Conservation (phyloP, 2,113 vertebrate species). For the Anoplopoma fimbria region DNA sequence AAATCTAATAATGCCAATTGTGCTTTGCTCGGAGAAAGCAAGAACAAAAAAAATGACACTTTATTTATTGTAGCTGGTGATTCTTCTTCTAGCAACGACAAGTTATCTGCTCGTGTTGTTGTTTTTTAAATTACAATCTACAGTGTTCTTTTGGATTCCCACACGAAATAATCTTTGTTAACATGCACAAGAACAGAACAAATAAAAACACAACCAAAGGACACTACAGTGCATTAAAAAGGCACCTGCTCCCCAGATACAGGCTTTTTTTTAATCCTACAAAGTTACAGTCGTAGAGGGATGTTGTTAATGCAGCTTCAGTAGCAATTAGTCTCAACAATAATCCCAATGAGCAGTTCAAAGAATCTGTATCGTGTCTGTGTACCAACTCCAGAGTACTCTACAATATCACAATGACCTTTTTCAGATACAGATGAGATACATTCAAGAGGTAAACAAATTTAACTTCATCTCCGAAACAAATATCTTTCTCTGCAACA, state of each 20-base stretch:
- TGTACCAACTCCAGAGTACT: slow-evolving; percentile 38
- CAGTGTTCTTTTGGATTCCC: slow-evolving; percentile 50
- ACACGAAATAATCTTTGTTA: slow-evolving; percentile 51
- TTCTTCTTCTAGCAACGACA: slow-evolving; percentile 56
- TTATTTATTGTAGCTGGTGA: slow-evolving; percentile 73
- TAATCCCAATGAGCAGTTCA: slow-evolving; percentile 36
- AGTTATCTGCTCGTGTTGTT: slow-evolving; percentile 39
- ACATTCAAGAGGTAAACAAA: slow-evolving; percentile 75
- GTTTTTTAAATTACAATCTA: slow-evolving; percentile 54
- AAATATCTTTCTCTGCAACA: slow-evolving; percentile 41
- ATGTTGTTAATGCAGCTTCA: slow-evolving; percentile 60
- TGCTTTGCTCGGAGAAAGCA: slow-evolving; percentile 73
- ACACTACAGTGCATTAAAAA: slow-evolving; percentile 74
- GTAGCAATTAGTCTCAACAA: slow-evolving; percentile 39
- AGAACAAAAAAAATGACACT: slow-evolving; percentile 59
- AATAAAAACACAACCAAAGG: slow-evolving; percentile 53
- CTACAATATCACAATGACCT: slow-evolving; percentile 46
- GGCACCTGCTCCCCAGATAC: slow-evolving; percentile 72
- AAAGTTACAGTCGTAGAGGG: slow-evolving; percentile 53
- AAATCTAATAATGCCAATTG: slow-evolving; percentile 73
- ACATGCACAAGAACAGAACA: slow-evolving; percentile 75
- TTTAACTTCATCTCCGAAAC: slow-evolving; percentile 37
- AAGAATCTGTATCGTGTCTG: slow-evolving; percentile 38
- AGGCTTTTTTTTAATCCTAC: slow-evolving; percentile 62
- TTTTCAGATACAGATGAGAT: slow-evolving; percentile 45